Percentiles rank a stretch among this genome's conserved stretches.
phyloP scores from a whole-genome alignment of 2,797 vertebrate genomes.

The Hydrophis major region DNA sequence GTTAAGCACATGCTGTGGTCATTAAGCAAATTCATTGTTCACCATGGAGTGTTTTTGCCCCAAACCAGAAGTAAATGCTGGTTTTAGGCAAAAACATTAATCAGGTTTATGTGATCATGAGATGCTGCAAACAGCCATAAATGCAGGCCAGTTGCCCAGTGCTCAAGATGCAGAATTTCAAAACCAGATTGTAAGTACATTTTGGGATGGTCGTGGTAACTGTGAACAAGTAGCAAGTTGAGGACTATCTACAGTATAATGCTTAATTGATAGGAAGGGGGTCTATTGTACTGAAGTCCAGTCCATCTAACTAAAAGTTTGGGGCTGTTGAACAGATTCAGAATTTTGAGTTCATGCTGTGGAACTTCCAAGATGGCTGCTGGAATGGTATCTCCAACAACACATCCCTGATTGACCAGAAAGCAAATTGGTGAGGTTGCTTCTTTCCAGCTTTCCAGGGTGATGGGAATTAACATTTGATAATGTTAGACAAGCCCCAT shows the following conservation, averaged over 20 bases:
- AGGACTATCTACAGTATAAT: not conserved
- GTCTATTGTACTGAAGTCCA: not conserved
- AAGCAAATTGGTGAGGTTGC: not conserved
- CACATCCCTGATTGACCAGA: not conserved
- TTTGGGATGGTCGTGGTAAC: not conserved
- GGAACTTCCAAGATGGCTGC: not conserved
- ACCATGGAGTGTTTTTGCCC: not conserved
- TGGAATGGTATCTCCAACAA: not conserved
- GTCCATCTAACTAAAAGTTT: not conserved
- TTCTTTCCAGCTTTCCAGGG: not conserved
- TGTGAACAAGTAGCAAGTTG: not conserved
- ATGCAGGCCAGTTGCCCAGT: not conserved
- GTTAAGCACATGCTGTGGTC: not conserved
- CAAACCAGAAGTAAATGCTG: not conserved
- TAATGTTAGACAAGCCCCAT: constrained; percentile 24
- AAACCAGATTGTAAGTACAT: not conserved
- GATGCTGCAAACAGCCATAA: not conserved
- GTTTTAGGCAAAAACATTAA: not conserved
- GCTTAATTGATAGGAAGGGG: not conserved
- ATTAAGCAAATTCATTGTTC: not conserved
- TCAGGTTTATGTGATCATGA: not conserved
- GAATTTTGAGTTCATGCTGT: not conserved
- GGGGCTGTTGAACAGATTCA: not conserved
- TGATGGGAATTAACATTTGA: constrained; percentile 8
- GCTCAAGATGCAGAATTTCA: not conserved